Percentiles rank a stretch among this genome's conserved stretches.
Conservation (phyloP, 2,113 vertebrate species). For the Tragelaphus imberbis region DNA sequence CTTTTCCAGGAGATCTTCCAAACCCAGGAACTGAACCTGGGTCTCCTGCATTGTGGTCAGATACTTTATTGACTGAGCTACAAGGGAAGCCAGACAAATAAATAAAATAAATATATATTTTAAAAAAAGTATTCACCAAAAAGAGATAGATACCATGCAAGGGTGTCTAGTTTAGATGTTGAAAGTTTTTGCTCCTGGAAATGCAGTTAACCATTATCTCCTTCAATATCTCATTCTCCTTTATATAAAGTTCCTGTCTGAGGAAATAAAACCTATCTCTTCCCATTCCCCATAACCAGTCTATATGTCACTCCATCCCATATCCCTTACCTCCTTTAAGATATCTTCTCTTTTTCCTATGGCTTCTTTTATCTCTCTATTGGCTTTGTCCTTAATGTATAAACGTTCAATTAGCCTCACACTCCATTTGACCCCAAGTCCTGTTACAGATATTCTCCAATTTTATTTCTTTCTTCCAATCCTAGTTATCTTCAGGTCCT, state of each 20-base stretch:
- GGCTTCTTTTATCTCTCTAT: not conserved
- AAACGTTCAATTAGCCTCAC: too few species aligned
- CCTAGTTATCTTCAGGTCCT: not conserved
- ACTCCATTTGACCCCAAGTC: not conserved
- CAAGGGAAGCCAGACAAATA: not conserved
- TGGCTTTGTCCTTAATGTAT: too few species aligned
- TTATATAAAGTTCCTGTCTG: not conserved
- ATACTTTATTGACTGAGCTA: not conserved
- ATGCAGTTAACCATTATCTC: not conserved
- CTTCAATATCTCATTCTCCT: not conserved
- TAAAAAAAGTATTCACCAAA: not conserved
- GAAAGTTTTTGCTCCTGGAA: not conserved
- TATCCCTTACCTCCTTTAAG: not conserved
- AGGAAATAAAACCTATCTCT: not conserved
- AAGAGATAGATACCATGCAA: not conserved
- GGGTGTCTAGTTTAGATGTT: not conserved
- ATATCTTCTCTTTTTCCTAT: not conserved
- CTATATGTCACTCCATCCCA: not conserved
- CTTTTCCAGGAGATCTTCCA: not conserved
- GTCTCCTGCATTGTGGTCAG: not conserved
- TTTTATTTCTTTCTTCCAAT: not conserved
- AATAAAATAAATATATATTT: not conserved
- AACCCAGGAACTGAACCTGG: not conserved
- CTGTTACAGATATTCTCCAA: not conserved
- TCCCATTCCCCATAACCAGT: not conserved